Conservation (phyloP, 2,797 vertebrate species). For the Emys orbicularis region DNA sequence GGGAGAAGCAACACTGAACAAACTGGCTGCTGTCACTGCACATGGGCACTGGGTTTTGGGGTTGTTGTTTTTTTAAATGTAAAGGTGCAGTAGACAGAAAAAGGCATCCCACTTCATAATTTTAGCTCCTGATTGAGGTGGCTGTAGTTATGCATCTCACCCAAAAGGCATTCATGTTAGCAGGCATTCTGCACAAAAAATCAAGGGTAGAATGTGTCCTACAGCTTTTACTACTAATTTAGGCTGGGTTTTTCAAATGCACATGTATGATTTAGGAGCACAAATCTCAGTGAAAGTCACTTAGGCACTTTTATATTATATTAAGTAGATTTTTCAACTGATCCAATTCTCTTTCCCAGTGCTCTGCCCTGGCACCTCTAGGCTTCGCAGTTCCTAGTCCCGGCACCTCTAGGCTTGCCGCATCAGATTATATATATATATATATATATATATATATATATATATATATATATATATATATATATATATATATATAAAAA, state of each 20-base stretch:
- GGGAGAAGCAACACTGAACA: neutral
- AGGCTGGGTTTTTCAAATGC: neutral
- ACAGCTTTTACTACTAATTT: neutral
- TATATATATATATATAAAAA: too few relatives aligned
- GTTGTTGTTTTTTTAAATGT: neutral
- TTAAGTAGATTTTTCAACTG: too few relatives aligned
- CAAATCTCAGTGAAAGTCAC: neutral
- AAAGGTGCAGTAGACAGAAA: neutral
- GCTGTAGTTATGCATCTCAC: neutral
- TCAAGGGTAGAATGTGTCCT: neutral
- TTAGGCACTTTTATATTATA: too few relatives aligned
- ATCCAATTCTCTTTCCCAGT: too few relatives aligned
- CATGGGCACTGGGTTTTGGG: neutral
- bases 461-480: too few relatives aligned
- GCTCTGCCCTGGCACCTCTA: too few relatives aligned
- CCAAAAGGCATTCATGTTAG: neutral
- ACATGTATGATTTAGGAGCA: neutral
- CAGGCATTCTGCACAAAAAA: neutral
- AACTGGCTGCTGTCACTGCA: fast-evolving
- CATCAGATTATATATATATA: too few relatives aligned
- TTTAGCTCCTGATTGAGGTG: too few relatives aligned
- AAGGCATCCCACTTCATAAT: neutral
- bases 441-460: too few relatives aligned
- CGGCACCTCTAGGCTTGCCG: too few relatives aligned
- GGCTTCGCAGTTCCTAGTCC: too few relatives aligned